A percentile compares a stretch with the other conserved stretches of the same genome.
These are phyloP conservation scores for Apodemus agrarius DNA, from an alignment of 2,797 vertebrate genomes.

Conservation along the genomic window DNA sequence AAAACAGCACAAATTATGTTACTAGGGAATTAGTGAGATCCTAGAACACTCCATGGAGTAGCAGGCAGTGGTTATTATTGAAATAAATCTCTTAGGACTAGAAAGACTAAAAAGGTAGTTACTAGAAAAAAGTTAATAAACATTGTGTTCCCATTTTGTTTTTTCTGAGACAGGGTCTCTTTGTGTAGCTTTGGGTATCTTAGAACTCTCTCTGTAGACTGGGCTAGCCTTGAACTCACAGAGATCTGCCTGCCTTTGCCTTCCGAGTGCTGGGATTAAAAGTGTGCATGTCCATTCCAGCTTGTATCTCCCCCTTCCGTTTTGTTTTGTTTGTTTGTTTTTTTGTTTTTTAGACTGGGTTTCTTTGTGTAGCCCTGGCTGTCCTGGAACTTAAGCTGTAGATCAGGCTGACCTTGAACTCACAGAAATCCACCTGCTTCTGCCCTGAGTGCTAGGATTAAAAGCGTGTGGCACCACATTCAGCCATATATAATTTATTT, in stretches of 20 bases:
- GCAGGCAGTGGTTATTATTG: neutral
- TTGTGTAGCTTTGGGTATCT: neutral
- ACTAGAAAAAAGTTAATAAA: neutral
- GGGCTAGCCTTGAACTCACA: neutral
- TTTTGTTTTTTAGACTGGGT: neutral
- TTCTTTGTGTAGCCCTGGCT: neutral
- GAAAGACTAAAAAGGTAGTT: slow-evolving; percentile 2
- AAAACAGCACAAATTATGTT: neutral
- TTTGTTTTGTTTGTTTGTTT: neutral
- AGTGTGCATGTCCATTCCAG: neutral
- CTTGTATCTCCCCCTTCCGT: neutral
- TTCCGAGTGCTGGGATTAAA: neutral
- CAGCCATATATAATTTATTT: neutral
- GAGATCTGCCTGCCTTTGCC: neutral
- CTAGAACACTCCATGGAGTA: neutral
- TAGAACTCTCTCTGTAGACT: neutral
- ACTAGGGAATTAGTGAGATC: slow-evolving; percentile 33
- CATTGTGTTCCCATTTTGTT: neutral
- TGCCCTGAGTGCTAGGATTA: neutral
- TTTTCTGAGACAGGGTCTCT: neutral
- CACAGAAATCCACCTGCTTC: neutral
- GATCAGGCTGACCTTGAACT: neutral
- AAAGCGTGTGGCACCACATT: neutral
- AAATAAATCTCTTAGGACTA: neutral
- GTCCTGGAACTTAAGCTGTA: neutral